Evolutionary conservation across 2,888 invertebrate genomes (phyloP).

Genomic region (Thereva unica): DNA sequence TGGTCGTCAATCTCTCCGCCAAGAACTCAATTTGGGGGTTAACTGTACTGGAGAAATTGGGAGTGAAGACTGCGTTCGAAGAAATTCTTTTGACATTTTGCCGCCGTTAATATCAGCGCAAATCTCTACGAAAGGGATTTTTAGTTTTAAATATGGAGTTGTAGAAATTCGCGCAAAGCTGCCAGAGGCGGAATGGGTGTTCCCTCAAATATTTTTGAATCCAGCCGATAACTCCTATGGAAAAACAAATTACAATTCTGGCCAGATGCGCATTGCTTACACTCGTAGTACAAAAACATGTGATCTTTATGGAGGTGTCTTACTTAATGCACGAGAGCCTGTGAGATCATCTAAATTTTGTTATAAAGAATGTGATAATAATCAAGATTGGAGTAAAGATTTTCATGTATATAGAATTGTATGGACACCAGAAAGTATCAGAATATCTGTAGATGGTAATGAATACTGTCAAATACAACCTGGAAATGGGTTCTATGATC

Average conservation of each 20-base stretch:
- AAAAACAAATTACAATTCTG: constrained; percentile 60
- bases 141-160: constrained; percentile 71
- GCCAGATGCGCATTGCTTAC: constrained; percentile 74
- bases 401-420: constrained; percentile 71
- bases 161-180: constrained; percentile 72
- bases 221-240: constrained; percentile 69
- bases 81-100: constrained; percentile 57
- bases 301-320: constrained; percentile 49
- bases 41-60: constrained; percentile 50
- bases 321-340: constrained; percentile 49
- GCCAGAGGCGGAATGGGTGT: constrained; percentile 75
- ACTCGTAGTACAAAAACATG: constrained; percentile 61
- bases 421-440: constrained; percentile 62
- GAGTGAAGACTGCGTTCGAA: constrained; percentile 49
- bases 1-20: constrained; percentile 16
- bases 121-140: constrained; percentile 64
- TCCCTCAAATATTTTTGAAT: constrained; percentile 72
- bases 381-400: constrained; percentile 56
- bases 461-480: constrained; percentile 60
- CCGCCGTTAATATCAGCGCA: constrained; percentile 71
- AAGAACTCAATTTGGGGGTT: constrained; percentile 46
- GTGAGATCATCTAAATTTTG: constrained; percentile 50
- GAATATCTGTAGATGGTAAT: constrained; percentile 61
- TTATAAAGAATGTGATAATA: constrained; percentile 36
- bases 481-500: constrained; percentile 45